Evolutionary conservation across 2,113 vertebrate genomes (phyloP), one percentile per base, ranked within the genome.

Genomic region (Trematocara nigrifrons): DNA sequence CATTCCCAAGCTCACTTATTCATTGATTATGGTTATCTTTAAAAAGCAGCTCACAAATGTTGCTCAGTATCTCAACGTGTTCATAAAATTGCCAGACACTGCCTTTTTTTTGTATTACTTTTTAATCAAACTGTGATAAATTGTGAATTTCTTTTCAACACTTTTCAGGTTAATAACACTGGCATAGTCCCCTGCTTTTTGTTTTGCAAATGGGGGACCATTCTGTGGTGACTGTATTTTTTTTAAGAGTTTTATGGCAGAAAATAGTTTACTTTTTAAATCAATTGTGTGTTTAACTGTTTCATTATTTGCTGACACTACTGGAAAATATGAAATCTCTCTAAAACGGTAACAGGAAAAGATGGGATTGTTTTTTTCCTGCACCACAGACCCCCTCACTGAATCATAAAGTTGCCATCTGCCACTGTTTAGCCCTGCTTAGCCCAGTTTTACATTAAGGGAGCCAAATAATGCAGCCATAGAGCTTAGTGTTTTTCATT

Each of bases 381-480:
- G n/a, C 64, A 52, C 31, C 13, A 61, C 35, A 57, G 42, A 76
- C 56, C 45, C 18, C 13, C 40, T 79, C 35, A 26, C 26, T 76
- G 71, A 76, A 76, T 76, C 22, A 49, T 76, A 31, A 76, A 76
- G 85, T 47, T 87, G 66, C 91, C 93, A 92, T 92, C 93, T 94
- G 93, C 86, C 51, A 9, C 71, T 49, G 80, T 89, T 91, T 80
- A 94, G 89, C 89, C 88, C 88, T 69, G 54, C 90, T 95, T 93
- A 94, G 89, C 90, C 94, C 84, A 94, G 85, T 93, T 94, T 88
- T 33, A 71, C 71, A 81, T 11, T 26, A 45, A 53, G 2, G 20
- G 15, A 71, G 26, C 52, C 69, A 86, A n/a, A 76, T 52, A 38
- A 61, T 69, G 5, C 66, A 79, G 76, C 42, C 33, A 40, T 33